Conservation (phyloP, 2,113 vertebrate genomes). For the Panthera tigris region DNA sequence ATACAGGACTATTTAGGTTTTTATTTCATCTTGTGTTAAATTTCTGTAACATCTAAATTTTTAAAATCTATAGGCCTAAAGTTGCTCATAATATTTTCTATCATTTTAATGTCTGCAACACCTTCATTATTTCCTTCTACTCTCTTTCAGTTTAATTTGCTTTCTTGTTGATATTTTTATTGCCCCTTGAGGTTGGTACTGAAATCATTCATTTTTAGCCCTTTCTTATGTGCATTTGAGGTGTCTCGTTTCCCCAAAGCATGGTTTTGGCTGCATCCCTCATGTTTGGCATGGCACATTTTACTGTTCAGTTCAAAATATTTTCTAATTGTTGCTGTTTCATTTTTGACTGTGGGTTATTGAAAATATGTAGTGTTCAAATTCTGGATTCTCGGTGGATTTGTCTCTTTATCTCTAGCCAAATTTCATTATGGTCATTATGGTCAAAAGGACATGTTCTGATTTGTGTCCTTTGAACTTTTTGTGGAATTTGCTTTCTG, state of each 20-base stretch:
- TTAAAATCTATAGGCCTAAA: not conserved
- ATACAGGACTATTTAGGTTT: not conserved
- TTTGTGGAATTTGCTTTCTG: not conserved
- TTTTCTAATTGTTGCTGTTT: not conserved
- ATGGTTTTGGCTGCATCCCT: not conserved
- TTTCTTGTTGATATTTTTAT: not conserved
- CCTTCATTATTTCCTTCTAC: not conserved
- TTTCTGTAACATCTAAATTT: not conserved
- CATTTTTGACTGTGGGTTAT: not conserved
- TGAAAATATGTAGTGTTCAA: not conserved
- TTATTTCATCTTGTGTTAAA: not conserved
- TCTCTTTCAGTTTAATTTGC: not conserved
- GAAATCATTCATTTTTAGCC: not conserved
- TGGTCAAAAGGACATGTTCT: not conserved
- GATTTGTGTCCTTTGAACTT: not conserved
- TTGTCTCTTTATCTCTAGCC: not conserved
- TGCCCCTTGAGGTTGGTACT: not conserved
- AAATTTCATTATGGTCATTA: not conserved
- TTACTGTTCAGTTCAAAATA: not conserved
- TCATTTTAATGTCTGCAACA: not conserved
- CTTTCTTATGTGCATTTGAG: not conserved
- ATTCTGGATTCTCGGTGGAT: not conserved
- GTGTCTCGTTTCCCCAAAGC: not conserved
- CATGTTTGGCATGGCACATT: not conserved
- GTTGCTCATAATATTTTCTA: not conserved